Evolutionary conservation across 2,797 vertebrate species (phyloP).

Genomic region (Microctenopoma lineatum): DNA sequence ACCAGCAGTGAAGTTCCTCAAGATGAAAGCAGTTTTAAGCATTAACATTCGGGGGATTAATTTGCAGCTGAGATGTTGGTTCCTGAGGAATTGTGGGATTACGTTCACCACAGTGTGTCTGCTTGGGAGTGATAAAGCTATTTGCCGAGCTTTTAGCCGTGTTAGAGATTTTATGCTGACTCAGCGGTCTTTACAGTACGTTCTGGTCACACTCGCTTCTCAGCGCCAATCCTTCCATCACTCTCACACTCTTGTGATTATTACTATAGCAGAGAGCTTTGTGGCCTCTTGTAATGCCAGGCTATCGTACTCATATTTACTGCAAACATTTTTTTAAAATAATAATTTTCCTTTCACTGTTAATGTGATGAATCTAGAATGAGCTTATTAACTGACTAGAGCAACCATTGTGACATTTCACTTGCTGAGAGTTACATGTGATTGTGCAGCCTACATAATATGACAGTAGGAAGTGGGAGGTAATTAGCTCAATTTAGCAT

Average conservation of each 20-base stretch:
- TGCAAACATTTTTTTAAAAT: too few relatives aligned
- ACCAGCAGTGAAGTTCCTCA: slow-evolving; percentile 8
- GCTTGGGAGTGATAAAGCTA: slow-evolving; percentile 74
- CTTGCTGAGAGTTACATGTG: too few relatives aligned
- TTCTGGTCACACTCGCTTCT: slow-evolving; percentile 39
- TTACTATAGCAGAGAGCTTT: slow-evolving; percentile 23
- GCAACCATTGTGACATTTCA: too few relatives aligned
- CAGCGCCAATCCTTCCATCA: slow-evolving; percentile 22
- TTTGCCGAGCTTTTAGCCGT: slow-evolving; percentile 57
- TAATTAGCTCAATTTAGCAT: too few relatives aligned
- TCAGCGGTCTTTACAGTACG: slow-evolving; percentile 44
- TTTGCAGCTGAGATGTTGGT: slow-evolving; percentile 67
- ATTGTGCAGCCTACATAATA: too few relatives aligned
- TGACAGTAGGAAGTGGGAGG: too few relatives aligned
- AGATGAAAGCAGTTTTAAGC: slow-evolving; percentile 34
- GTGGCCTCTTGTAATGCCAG: slow-evolving; percentile 5
- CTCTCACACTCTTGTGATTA: slow-evolving; percentile 23
- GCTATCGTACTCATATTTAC: slow-evolving; percentile 19
- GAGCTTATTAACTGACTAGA: too few relatives aligned
- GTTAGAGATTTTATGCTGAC: slow-evolving; percentile 62
- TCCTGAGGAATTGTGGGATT: slow-evolving; percentile 67
- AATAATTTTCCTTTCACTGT: too few relatives aligned
- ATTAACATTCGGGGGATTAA: slow-evolving; percentile 63
- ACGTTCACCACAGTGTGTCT: slow-evolving; percentile 61
- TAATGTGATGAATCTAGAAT: too few relatives aligned